Evolutionary conservation across 92 coral and sea anemone species (phyloP).

Genomic region (Palythoa heliodiscus): DNA sequence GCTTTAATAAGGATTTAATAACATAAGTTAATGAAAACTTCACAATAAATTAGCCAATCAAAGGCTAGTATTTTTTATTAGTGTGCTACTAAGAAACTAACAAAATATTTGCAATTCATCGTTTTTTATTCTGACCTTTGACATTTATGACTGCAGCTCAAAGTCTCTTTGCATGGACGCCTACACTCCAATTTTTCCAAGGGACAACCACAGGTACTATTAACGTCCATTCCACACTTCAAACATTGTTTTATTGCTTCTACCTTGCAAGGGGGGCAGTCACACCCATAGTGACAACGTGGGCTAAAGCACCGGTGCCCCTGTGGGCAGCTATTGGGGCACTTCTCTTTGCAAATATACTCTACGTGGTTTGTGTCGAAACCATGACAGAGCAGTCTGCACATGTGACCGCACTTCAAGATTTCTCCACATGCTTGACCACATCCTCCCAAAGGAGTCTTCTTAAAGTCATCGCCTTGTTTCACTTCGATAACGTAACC

Average conservation of each 20-base stretch:
- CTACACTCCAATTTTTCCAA: constrained; percentile 33
- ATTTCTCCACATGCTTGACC: constrained; percentile 49
- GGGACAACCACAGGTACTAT: constrained; percentile 45
- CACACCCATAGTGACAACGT: constrained; percentile 58
- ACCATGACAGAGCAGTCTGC: constrained; percentile 61
- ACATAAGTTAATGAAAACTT: no score
- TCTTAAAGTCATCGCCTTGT: constrained; percentile 58
- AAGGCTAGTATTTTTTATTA: background rate
- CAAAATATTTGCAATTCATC: background rate
- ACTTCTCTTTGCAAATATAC: constrained; percentile 46
- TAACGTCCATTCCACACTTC: constrained; percentile 55
- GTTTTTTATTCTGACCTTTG: constrained; percentile 17
- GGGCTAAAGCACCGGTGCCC: constrained; percentile 54
- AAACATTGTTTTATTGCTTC: constrained; percentile 48
- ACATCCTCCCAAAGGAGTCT: constrained; percentile 64
- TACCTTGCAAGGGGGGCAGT: constrained; percentile 54
- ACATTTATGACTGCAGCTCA: constrained; percentile 58
- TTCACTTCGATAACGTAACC: constrained; percentile 41
- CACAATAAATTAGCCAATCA: no score
- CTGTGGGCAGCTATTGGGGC: constrained; percentile 42
- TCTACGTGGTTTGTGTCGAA: constrained; percentile 45
- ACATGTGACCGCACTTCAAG: constrained; percentile 69
- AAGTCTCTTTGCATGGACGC: constrained; percentile 49
- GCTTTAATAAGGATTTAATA: no score
- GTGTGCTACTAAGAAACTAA: background rate